phyloP scores from a whole-genome alignment of 1,140 invertebrate species.

The Tribolium castaneum region DNA sequence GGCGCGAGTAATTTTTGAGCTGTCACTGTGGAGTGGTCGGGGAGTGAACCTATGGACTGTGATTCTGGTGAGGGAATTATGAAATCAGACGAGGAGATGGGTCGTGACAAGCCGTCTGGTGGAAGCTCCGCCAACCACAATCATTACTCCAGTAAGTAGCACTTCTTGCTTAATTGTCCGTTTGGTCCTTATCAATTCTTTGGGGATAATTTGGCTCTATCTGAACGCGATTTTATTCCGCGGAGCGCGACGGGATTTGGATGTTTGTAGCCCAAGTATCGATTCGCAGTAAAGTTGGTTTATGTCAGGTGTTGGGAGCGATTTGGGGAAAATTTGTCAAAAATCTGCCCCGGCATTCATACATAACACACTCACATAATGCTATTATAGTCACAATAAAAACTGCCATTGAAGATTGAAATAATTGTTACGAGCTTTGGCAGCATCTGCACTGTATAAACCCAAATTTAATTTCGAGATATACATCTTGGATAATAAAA shows the following conservation, averaged over 20 bases:
- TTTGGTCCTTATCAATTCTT: constrained; percentile 25
- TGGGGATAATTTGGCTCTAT: neutral
- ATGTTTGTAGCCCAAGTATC: neutral
- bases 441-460: constrained; percentile 25
- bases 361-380: neutral
- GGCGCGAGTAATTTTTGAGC: constrained; percentile 23
- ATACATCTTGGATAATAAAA: constrained; percentile 23
- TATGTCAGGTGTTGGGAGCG: constrained; percentile 16
- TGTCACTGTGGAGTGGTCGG: constrained; percentile 40
- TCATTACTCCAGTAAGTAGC: constrained; percentile 46
- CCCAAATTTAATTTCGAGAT: constrained; percentile 7
- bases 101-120: constrained; percentile 48
- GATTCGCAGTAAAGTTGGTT: constrained; percentile 20
- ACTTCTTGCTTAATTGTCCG: constrained; percentile 36
- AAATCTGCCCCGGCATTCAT: constrained; percentile 1
- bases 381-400: neutral
- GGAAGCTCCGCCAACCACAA: constrained; percentile 44
- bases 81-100: constrained; percentile 53
- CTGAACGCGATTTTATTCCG: neutral
- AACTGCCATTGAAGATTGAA: constrained; percentile 26
- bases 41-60: constrained; percentile 37
- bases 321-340: constrained; percentile 17
- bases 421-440: constrained; percentile 37
- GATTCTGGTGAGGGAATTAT: constrained; percentile 40
- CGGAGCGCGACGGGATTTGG: neutral